Base-by-base conservation (phyloP, 1,140 invertebrate species). In the Callitettix versicolor region DNA sequence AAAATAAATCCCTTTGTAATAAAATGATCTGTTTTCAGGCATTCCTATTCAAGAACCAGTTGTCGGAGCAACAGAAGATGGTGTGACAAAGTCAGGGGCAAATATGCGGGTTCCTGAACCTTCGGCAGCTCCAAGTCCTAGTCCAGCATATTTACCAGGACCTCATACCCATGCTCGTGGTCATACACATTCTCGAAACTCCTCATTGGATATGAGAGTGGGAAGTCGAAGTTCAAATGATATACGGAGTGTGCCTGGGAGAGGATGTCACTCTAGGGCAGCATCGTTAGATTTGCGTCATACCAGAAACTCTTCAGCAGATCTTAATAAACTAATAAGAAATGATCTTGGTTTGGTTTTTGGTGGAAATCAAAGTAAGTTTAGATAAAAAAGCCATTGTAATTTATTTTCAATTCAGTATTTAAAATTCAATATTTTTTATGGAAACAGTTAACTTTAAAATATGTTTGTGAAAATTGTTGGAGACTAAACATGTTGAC, bases 261-360 rank as follows among this genome's bases (percentile, higher is more conserved):
- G 62, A 63, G 77, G 78, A 9, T 55, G 53, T 17, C 89, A 92
- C 69, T 91, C 89, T 1, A 77, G 89, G 52, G 83, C 86, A 58
- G 85, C 89, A 42, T 91, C 89, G 11, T 65, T 89, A 43, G 87
- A 90, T 65, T 76, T 91, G 61, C 73, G 88, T 63, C 88, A 93
- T 65, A 79, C 78, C 2, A 73, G 85, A 54, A 87, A 85, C 62
- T 86, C 82, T 44, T 86, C 84, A 0, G 84, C 84, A 20, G 85
- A 89, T 68, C 68, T 87, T 17, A 86, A 86, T 67, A 86, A 86
- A 67, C 71, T 79, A 7, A 80, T 86, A 58, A 75, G 78, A 60
- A 86, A 82, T 67, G 84, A 85, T 65, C 73, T 85, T 24, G 76
- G 82, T 34, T 61, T 85, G 50, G 76, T 85, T 33, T 82, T 85